Evolutionary conservation across 2,113 vertebrate species (phyloP).

Genomic region (Mohoua ochrocephala): DNA sequence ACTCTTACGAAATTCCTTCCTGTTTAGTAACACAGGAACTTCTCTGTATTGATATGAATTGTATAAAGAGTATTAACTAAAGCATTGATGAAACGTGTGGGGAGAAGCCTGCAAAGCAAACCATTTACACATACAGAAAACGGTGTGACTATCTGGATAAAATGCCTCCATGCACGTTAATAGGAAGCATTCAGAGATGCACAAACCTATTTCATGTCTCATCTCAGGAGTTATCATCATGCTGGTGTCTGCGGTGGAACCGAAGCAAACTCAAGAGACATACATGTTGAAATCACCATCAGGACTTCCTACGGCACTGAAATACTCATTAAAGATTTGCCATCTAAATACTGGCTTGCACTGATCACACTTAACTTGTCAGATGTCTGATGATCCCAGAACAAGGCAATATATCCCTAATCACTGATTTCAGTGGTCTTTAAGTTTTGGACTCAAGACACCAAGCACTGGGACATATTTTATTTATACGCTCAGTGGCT

Average conservation of each 20-base stretch:
- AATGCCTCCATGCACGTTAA: background rate
- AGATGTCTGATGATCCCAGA: background rate
- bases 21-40: background rate
- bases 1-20: background rate
- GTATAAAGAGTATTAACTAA: background rate
- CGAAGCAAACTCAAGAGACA: background rate
- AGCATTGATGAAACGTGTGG: background rate
- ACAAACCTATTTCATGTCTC: background rate
- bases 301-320: background rate
- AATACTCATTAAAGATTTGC: background rate
- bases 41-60: background rate
- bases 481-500: background rate
- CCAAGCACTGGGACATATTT: background rate
- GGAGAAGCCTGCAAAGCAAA: background rate
- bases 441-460: slow-evolving; percentile 3
- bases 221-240: background rate
- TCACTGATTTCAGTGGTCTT: background rate
- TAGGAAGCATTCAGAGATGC: background rate
- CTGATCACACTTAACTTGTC: background rate
- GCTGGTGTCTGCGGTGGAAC: background rate
- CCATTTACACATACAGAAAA: background rate
- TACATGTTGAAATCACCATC: background rate
- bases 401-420: background rate
- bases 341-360: background rate
- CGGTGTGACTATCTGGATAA: background rate